Conservation (phyloP, 2,797 vertebrate genomes). For the Champsocephalus esox region DNA sequence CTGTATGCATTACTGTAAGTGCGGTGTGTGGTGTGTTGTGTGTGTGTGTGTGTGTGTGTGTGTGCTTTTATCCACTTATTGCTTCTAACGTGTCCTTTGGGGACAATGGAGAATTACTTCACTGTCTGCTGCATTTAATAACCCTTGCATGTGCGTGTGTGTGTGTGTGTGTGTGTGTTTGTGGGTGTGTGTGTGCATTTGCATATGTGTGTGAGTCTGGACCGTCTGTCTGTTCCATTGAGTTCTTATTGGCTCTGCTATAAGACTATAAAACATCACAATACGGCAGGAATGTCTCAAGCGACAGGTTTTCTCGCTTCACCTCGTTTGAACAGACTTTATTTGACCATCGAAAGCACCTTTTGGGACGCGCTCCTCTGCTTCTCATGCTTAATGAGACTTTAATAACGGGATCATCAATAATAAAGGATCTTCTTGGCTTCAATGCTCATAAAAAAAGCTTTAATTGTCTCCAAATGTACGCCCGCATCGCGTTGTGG, state of each 20-base stretch:
- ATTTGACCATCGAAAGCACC: constrained; percentile 21
- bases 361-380: constrained; percentile 12
- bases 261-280: constrained; percentile 54
- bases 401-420: constrained; percentile 13
- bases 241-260: constrained; percentile 44
- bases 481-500: not conserved
- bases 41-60: constrained; percentile 10
- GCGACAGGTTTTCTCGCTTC: constrained; percentile 26
- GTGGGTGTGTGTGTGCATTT: constrained; percentile 1
- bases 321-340: constrained; percentile 2
- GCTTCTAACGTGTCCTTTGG: constrained; percentile 55
- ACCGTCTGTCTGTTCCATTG: constrained; percentile 47
- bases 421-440: not conserved
- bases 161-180: not conserved
- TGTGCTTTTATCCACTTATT: constrained; percentile 56
- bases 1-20: not conserved
- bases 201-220: constrained; percentile 11
- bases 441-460: not conserved
- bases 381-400: constrained; percentile 2
- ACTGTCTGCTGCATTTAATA: constrained; percentile 53
- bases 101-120: constrained; percentile 64
- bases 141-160: not conserved
- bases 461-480: not conserved
- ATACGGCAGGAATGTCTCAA: constrained; percentile 45
- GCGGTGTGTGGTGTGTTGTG: constrained; percentile 15